Percentiles rank a stretch among this genome's conserved stretches.
phyloP scores from a whole-genome alignment of 2,888 invertebrate genomes.

The Catocala fraxini region DNA sequence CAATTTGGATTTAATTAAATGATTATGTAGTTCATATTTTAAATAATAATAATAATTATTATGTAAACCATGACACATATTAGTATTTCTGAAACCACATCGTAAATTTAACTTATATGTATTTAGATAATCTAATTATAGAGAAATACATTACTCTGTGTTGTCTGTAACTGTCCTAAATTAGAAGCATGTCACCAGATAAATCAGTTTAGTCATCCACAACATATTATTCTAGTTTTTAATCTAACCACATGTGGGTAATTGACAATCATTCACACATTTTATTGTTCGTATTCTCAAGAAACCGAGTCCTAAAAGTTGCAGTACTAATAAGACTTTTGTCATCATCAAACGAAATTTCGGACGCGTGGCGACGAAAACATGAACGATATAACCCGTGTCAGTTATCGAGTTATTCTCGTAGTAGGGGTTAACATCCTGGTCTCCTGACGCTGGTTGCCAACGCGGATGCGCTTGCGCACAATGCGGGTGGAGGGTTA shows the following conservation, averaged over 20 bases:
- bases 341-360: constrained; percentile 9
- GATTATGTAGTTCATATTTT: not conserved
- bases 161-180: no score
- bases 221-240: no score
- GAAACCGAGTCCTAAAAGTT: not conserved
- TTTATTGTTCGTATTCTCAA: not conserved
- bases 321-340: constrained; percentile 6
- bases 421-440: constrained; percentile 55
- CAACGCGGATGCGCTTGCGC: constrained; percentile 69
- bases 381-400: constrained; percentile 29
- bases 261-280: constrained; percentile 5
- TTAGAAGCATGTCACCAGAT: no score
- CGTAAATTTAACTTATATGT: no score
- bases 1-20: no score
- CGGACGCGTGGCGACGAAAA: constrained; percentile 15
- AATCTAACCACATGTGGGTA: constrained; percentile 6
- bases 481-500: constrained; percentile 54
- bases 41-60: no score
- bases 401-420: constrained; percentile 52
- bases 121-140: no score
- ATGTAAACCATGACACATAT: no score
- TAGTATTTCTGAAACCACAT: no score
- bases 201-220: no score
- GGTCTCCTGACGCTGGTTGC: constrained; percentile 49
- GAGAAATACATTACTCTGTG: no score